Base-by-base conservation (phyloP, 1,140 invertebrate species). In the Macrostomum lignano region DNA sequence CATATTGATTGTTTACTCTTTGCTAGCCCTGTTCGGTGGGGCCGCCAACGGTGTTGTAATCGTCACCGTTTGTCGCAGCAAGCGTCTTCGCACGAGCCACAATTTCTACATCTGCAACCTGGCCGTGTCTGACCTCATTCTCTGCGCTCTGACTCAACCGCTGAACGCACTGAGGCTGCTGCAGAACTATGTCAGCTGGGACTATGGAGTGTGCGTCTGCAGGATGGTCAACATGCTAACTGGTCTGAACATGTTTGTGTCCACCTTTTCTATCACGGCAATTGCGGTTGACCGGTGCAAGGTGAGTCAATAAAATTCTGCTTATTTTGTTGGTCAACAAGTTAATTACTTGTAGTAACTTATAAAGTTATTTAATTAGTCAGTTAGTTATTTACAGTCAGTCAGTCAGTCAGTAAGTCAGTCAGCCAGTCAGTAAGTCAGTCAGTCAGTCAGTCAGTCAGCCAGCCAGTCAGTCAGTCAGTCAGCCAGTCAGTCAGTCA, bases 41-140 rank as follows among this genome's bases (percentile, higher is more conserved):
- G 33, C 45, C 5, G 45, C 52, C 17, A 63, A 62, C 40, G 28
- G 52, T 3, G 34, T 58, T 3, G 48, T 63, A 2, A 51, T 47
- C 20, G 48, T 51, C 33, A 52, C 60, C 30, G 48, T 59, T 2
- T 35, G 43, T 10, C 33, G 48, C 10, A 49, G 47, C 20, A 46
- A 47, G 17, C 33, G 40, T 15, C 42, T 49, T 38, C 43, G 52
- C 31, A 57, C 55, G 2, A 45, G 45, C 14, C 35, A 51, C 25
- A 58, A 58, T 40, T 45, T 55, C 33, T 44, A 41, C 38, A 59
- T 58, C 35, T 48, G 58, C 2, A 58, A 58, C 38, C 39, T 58
- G n/a, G 51, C 55, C n/a, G 21, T 55, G 6, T 51, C 48, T 2
- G 58, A 58, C 39, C 43, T 58, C 25, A 41, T 57, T 9, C 41